Conservation (phyloP, 1,140 invertebrate genomes). For the Colletes latitarsis region DNA sequence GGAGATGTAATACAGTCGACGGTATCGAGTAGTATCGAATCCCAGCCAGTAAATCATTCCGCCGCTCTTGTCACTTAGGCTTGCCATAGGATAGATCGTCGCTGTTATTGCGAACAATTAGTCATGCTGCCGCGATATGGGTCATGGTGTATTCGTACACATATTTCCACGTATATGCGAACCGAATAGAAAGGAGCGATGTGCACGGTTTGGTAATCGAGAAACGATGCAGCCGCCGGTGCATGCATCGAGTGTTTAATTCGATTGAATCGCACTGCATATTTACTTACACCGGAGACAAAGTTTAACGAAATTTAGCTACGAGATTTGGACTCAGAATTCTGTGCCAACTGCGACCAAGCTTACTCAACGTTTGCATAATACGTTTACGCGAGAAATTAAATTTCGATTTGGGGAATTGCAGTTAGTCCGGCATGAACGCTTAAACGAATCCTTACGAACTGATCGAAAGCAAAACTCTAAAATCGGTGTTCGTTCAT, state of each 20-base stretch:
- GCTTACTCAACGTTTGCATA: too few relatives aligned
- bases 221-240: constrained; percentile 7
- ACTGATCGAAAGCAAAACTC: too few relatives aligned
- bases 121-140: constrained; percentile 27
- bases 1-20: background rate
- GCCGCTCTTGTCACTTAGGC: constrained; percentile 16
- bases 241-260: background rate
- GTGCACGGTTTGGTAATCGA: constrained; percentile 10
- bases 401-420: too few relatives aligned
- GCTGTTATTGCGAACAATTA: constrained; percentile 53
- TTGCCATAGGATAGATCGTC: constrained; percentile 33
- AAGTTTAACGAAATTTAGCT: background rate
- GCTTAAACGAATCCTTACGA: too few relatives aligned
- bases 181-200: background rate
- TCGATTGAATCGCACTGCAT: background rate
- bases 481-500: too few relatives aligned
- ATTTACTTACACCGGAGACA: background rate
- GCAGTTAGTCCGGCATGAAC: too few relatives aligned
- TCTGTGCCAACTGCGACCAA: background rate
- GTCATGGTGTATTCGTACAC: background rate
- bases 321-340: background rate
- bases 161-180: background rate
- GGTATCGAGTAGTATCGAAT: background rate
- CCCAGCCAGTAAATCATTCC: constrained; percentile 25
- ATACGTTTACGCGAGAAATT: too few relatives aligned